Percentiles rank a stretch among this genome's conserved stretches.
These are phyloP conservation scores for Vimba vimba DNA, from an alignment of 2,113 vertebrate species.

Conservation along the genomic window DNA sequence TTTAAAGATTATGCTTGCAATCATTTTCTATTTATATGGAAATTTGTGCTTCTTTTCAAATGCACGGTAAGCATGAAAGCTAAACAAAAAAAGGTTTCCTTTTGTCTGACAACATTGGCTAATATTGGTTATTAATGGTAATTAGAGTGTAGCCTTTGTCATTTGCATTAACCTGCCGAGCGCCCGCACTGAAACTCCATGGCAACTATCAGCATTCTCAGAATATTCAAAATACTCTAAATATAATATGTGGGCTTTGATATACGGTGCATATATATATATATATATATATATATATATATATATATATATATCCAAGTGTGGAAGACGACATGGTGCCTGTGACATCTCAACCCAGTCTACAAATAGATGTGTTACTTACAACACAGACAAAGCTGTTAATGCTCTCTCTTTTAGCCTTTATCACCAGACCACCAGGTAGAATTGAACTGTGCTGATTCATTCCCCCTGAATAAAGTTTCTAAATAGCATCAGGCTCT, in stretches of 20 bases:
- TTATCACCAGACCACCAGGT: not conserved
- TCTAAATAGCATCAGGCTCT: not conserved
- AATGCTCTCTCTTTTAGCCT: not conserved
- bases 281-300: too few relatives aligned
- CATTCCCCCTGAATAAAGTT: not conserved
- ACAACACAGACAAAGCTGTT: not conserved
- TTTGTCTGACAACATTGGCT: conserved; percentile 15
- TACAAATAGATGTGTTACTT: not conserved
- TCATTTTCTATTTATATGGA: not conserved
- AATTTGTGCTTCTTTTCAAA: not conserved
- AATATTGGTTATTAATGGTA: not conserved
- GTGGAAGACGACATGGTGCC: not conserved
- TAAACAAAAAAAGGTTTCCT: not conserved
- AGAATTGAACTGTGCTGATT: not conserved
- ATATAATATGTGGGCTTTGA: not conserved
- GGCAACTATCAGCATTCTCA: not conserved
- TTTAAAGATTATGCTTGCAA: not conserved
- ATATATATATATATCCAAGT: not conserved
- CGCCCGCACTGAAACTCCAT: not conserved
- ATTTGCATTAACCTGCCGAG: not conserved
- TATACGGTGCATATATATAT: too few relatives aligned
- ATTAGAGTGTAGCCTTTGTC: not conserved
- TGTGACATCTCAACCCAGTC: not conserved
- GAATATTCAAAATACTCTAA: not conserved
- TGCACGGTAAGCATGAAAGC: not conserved